Percentiles rank a stretch among this genome's conserved stretches.
phyloP scores from a whole-genome alignment of 2,113 vertebrate genomes.

The Sminthopsis crassicaudata region DNA sequence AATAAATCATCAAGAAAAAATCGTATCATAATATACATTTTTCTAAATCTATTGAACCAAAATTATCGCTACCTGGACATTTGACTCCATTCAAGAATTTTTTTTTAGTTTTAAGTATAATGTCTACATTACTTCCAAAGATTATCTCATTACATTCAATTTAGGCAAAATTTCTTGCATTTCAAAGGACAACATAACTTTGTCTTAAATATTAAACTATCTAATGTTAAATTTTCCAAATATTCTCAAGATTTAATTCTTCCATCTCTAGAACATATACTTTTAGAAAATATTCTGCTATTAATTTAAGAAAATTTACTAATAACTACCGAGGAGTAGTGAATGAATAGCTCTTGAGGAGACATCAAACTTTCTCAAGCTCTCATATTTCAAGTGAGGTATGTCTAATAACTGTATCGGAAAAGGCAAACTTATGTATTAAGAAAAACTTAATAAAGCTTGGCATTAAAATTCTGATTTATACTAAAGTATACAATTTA shows the following conservation, averaged over 20 bases:
- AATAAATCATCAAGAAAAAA: constrained; percentile 38
- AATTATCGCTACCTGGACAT: not conserved
- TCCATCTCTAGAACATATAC: constrained; percentile 22
- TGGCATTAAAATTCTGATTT: constrained; percentile 20
- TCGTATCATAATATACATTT: constrained; percentile 24
- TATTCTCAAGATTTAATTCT: constrained; percentile 29
- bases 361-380: constrained; percentile 42
- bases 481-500: constrained; percentile 7
- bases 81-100: constrained; percentile 23
- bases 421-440: constrained; percentile 16
- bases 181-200: constrained; percentile 51
- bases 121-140: not conserved
- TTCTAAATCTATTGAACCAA: constrained; percentile 30
- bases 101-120: constrained; percentile 32
- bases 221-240: constrained; percentile 7
- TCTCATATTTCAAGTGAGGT: constrained; percentile 31
- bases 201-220: constrained; percentile 48
- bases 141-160: not conserved
- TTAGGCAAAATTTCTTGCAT: constrained; percentile 13
- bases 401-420: constrained; percentile 34
- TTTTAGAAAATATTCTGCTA: not conserved
- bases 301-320: constrained; percentile 51
- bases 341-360: constrained; percentile 47
- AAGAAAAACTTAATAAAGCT: constrained; percentile 33
- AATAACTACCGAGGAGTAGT: constrained; percentile 46